These are phyloP conservation scores for Myopa testacea DNA, from an alignment of 2,888 invertebrate genomes.

Conservation along the genomic window DNA sequence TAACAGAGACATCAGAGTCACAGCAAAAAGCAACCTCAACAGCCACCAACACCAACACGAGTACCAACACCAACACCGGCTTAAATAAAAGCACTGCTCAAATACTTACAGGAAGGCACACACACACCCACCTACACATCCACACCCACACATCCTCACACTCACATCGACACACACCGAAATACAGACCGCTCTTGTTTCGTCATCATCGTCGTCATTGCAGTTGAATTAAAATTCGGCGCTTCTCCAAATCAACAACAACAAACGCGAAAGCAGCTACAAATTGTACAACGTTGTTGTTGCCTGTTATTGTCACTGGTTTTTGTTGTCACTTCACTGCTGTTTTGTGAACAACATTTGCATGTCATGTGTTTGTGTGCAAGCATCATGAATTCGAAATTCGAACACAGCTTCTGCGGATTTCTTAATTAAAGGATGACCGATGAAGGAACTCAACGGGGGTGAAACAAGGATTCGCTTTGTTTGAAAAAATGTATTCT, in stretches of 20 bases:
- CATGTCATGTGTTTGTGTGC: not conserved
- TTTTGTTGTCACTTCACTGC: too few species aligned
- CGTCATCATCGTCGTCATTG: not conserved
- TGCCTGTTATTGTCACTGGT: too few species aligned
- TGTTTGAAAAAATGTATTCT: not conserved
- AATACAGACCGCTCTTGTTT: not conserved
- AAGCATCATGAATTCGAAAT: not conserved
- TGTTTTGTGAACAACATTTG: not conserved
- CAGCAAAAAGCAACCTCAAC: constrained; percentile 6
- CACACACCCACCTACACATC: not conserved
- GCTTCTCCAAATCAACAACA: not conserved
- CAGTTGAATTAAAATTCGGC: not conserved
- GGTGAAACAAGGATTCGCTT: too few species aligned
- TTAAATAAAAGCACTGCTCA: not conserved
- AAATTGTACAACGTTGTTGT: not conserved
- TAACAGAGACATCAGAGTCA: constrained; percentile 11
- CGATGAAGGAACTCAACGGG: not conserved
- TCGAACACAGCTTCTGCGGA: not conserved
- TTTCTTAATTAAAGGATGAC: not conserved
- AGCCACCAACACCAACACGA: not conserved
- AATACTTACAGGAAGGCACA: not conserved
- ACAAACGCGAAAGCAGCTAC: too few species aligned
- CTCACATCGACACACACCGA: not conserved
- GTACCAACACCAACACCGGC: not conserved
- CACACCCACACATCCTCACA: too few species aligned